Base-by-base conservation (phyloP, 2,888 invertebrate genomes). In the Synanthedon andrenaeformis region DNA sequence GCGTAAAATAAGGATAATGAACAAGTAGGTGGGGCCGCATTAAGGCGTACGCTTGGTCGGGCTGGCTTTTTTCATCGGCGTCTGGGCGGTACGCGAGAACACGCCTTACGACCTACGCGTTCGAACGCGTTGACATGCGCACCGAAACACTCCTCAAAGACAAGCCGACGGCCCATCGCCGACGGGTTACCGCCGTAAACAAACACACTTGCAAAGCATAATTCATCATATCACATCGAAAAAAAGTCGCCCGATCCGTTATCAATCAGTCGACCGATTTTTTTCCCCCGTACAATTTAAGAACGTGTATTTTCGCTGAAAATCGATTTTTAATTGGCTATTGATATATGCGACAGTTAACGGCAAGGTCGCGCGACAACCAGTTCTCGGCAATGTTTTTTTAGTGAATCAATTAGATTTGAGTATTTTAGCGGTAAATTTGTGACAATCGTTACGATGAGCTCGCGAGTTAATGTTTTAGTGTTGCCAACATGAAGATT, bases 1-100 rank as follows among this genome's bases (percentile, higher is more conserved):
- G 80, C 78, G 82, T 80, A 82, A 81, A 35, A 82, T 75, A 77
- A 83, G 82, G 79, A 82, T 84, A 83, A 84, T 83, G 75, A 82
- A 73, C 70, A 68, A 83, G 86, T 83, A 84, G 86, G 85, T 83
- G 86, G 83, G 78, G 84, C 76, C 74, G 69, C 64, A 58, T 58
- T 60, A 74, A 76, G 73, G 57, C 63, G 68, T 74, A 55, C 56
- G 64, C 72, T 71, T 54, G 83, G 84, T 83, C 85, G 85, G 23
- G 83, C 76, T 76, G 74, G 75, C 70, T 74, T 81, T 84, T 85
- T 80, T 82, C 82, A 76, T 74, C 72, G 75, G 69, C 64, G 72
- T 77, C 78, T 80, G 84, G 84, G 85, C 85, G 82, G 84, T 82
- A 71, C 78, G 81, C 63, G 72, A 69, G 76, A 73, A 74, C 77